A percentile compares a stretch with the other conserved stretches of the same genome.
Conservation (phyloP, 2,113 vertebrate species). For the Chiloscyllium plagiosum region DNA sequence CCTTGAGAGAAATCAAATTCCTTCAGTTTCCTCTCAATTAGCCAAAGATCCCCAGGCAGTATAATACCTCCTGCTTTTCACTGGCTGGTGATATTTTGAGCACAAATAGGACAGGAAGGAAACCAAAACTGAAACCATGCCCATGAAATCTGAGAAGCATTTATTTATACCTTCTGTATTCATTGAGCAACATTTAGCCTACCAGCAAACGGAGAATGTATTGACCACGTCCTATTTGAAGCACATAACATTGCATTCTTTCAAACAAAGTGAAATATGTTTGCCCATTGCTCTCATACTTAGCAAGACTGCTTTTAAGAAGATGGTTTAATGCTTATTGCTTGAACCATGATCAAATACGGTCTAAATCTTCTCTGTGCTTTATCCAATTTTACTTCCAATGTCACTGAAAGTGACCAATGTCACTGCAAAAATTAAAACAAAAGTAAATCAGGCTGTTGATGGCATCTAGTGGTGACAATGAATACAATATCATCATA, state of each 20-base stretch:
- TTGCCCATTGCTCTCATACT: neutral
- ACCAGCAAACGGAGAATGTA: neutral
- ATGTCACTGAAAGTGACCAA: neutral
- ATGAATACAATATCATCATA: neutral
- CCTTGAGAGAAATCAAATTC: no score
- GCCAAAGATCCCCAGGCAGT: no score
- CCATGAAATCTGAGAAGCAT: neutral
- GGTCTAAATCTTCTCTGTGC: neutral
- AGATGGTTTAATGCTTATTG: neutral
- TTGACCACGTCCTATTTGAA: neutral
- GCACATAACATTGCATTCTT: neutral
- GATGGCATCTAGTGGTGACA: neutral
- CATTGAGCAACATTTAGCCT: neutral
- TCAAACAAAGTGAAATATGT: neutral
- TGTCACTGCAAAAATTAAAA: neutral
- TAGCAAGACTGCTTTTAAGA: neutral
- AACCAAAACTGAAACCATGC: neutral
- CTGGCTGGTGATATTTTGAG: neutral
- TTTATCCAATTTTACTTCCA: constrained; percentile 15
- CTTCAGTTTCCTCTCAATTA: no score
- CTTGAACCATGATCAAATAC: neutral
- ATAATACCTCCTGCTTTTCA: no score
- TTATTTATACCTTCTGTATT: neutral
- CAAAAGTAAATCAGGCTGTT: neutral
- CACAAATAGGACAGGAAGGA: neutral